These are phyloP conservation scores for Lepisosteus osseus DNA, from an alignment of 2,113 vertebrate species.

Conservation along the genomic window DNA sequence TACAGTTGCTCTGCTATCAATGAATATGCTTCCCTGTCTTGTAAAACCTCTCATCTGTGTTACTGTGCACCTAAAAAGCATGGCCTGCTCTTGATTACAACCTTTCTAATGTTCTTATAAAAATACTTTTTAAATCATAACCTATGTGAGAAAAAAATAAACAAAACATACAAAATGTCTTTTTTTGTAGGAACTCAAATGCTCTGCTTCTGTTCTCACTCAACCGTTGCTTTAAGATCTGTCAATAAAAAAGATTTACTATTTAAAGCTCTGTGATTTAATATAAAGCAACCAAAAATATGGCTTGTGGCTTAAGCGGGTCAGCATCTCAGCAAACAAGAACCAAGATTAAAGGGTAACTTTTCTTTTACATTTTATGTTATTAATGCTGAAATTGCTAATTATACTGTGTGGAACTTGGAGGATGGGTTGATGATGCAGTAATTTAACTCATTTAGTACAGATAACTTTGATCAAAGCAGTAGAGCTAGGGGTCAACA, in stretches of 20 bases:
- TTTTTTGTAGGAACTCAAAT: constrained; percentile 12
- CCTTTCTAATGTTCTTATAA: too few species aligned
- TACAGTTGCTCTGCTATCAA: neutral
- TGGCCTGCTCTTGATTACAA: too few species aligned
- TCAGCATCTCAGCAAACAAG: constrained; percentile 33
- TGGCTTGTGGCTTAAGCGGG: constrained; percentile 48
- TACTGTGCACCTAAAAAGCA: too few species aligned
- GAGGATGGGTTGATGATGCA: constrained; percentile 50
- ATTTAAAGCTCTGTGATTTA: constrained; percentile 44
- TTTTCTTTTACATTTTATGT: constrained; percentile 44
- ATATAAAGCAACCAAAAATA: constrained; percentile 30
- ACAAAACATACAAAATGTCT: neutral
- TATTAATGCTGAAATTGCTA: constrained; percentile 65
- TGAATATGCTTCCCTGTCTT: neutral
- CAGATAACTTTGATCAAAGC: constrained; percentile 62
- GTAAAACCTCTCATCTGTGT: neutral
- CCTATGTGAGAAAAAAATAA: neutral
- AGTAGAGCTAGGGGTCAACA: constrained; percentile 27
- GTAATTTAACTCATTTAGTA: constrained; percentile 56
- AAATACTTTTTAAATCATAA: neutral
- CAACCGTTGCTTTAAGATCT: constrained; percentile 32
- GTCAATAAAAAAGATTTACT: constrained; percentile 36
- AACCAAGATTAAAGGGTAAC: constrained; percentile 60
- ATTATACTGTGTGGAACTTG: constrained; percentile 58
- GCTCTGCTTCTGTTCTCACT: constrained; percentile 9